phyloP scores from a whole-genome alignment of 2,113 vertebrate species.

The Daboia siamensis region DNA sequence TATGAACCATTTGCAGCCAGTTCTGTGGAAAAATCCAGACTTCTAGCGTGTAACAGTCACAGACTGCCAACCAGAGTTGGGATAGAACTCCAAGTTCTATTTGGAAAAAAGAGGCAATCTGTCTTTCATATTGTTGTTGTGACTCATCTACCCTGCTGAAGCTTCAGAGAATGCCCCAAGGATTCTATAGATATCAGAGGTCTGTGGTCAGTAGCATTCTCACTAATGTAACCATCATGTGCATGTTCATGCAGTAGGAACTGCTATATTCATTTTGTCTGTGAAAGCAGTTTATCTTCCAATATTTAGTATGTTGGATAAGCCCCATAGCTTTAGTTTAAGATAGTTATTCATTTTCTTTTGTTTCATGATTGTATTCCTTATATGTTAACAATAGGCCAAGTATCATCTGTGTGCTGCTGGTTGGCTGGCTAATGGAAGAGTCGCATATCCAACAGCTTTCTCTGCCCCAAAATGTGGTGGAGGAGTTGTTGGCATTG shows the following conservation, averaged over 20 bases:
- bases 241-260: background rate
- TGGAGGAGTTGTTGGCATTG: constrained; percentile 82
- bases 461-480: constrained; percentile 84
- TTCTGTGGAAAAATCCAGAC: background rate
- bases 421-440: constrained; percentile 79
- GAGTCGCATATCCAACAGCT: constrained; percentile 86
- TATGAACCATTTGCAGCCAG: background rate
- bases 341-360: background rate
- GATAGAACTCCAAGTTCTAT: background rate
- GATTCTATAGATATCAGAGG: background rate
- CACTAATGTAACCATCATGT: background rate
- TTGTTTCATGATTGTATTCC: background rate
- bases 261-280: background rate
- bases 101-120: background rate
- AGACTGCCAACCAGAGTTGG: background rate
- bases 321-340: background rate
- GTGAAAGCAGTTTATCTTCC: background rate
- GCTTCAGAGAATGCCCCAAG: background rate
- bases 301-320: background rate
- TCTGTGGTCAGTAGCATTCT: background rate
- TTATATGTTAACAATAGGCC: constrained; percentile 65
- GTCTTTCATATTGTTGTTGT: background rate
- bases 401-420: constrained; percentile 84
- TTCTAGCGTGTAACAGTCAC: background rate
- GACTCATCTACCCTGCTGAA: background rate